phyloP scores from a whole-genome alignment of 2,797 vertebrate species.

The Melanotaenia pygmaea region DNA sequence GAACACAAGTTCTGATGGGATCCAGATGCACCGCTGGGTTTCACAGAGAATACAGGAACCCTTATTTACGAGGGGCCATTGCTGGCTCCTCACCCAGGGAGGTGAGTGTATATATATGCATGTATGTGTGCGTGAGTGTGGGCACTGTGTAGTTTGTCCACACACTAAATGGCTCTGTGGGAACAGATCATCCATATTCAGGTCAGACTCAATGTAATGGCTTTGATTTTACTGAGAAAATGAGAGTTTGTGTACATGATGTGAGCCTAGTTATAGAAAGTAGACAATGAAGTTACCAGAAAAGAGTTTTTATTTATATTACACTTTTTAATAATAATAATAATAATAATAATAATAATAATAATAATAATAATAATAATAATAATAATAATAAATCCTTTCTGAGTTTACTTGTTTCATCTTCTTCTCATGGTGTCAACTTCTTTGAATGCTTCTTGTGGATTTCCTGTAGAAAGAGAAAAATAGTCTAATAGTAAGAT shows the following conservation, averaged over 20 bases:
- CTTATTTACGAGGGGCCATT: constrained; percentile 81
- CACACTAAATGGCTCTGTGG: constrained; percentile 53
- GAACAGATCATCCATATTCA: constrained; percentile 57
- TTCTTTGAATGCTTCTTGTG: neutral
- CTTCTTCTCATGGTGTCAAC: constrained; percentile 5
- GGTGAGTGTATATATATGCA: constrained; percentile 33
- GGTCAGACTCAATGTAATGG: constrained; percentile 56
- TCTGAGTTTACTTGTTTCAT: neutral
- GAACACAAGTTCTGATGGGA: constrained; percentile 81
- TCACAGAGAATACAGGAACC: constrained; percentile 77
- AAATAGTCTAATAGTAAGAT: constrained; percentile 1
- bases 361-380: too few relatives aligned
- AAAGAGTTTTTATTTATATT: neutral
- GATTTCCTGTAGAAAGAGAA: constrained; percentile 32
- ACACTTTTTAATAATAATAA: constrained; percentile 24
- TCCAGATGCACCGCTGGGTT: constrained; percentile 81
- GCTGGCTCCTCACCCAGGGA: constrained; percentile 73
- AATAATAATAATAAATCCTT: too few relatives aligned
- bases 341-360: neutral
- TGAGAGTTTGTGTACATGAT: neutral
- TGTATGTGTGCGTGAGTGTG: constrained; percentile 34
- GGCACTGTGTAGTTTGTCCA: constrained; percentile 25
- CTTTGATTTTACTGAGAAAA: constrained; percentile 38
- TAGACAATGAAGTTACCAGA: constrained; percentile 4
- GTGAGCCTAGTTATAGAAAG: neutral